These are phyloP conservation scores for Hapalemur alaotrensis DNA, from an alignment of 2,797 vertebrate genomes.

Conservation along the genomic window DNA sequence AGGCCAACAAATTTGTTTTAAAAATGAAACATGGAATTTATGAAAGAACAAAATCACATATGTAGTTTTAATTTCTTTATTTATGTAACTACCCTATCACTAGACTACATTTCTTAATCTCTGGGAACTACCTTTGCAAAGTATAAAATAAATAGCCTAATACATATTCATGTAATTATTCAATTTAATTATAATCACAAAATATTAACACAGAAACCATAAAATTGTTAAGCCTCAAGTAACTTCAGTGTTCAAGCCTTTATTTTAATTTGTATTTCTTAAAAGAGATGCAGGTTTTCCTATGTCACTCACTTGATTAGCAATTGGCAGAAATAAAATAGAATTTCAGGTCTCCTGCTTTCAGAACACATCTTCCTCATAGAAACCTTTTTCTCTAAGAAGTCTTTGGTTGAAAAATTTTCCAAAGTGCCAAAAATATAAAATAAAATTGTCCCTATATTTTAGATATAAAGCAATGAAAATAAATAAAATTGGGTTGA, in stretches of 20 bases:
- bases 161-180: neutral
- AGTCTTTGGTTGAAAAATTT: neutral
- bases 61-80: neutral
- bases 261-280: constrained; percentile 8
- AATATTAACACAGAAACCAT: neutral
- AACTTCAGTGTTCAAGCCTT: neutral
- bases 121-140: neutral
- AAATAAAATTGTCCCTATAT: neutral
- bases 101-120: neutral
- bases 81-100: neutral
- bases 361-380: neutral
- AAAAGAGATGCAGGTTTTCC: neutral
- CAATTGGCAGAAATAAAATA: neutral
- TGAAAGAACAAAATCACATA: neutral
- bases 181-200: neutral
- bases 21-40: neutral
- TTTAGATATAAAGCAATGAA: neutral
- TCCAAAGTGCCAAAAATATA: neutral
- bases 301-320: neutral
- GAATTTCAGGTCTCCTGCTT: neutral
- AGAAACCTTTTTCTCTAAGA: neutral
- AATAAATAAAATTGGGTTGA: neutral
- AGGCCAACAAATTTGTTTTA: neutral
- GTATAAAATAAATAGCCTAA: neutral
- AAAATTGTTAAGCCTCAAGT: neutral